Evolutionary conservation across 2,797 vertebrate genomes (phyloP).

Genomic region (Euthynnus affinis): DNA sequence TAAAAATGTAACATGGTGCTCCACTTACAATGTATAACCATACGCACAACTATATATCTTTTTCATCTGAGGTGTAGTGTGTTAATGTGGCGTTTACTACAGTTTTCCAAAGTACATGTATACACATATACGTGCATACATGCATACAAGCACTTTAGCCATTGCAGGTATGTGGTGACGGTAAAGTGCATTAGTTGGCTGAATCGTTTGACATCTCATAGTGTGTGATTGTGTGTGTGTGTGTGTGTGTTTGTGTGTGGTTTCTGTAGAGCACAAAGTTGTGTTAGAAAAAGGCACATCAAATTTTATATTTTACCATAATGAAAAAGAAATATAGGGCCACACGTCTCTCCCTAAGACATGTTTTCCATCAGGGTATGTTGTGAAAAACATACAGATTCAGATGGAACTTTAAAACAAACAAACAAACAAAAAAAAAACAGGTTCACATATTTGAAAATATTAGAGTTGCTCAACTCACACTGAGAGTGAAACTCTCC

Average conservation of each 20-base stretch:
- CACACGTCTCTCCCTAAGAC: neutral
- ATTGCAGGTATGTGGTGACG: too few relatives aligned
- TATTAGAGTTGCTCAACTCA: constrained; percentile 54
- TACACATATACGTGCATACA: too few relatives aligned
- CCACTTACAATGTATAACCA: too few relatives aligned
- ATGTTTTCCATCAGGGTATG: too few relatives aligned
- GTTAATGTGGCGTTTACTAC: too few relatives aligned
- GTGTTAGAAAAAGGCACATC: neutral
- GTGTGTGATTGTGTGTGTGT: neutral
- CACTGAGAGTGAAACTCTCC: constrained; percentile 52
- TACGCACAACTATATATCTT: too few relatives aligned
- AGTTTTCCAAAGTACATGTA: too few relatives aligned
- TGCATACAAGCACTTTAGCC: too few relatives aligned
- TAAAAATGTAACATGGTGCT: too few relatives aligned
- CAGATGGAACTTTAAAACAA: neutral
- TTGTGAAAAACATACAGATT: constrained; percentile 10
- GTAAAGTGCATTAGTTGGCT: too few relatives aligned
- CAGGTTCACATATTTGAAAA: constrained; percentile 33
- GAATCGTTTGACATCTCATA: too few relatives aligned
- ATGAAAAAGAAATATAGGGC: neutral
- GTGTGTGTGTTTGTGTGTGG: neutral
- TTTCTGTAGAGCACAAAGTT: neutral
- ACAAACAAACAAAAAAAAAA: constrained; percentile 18
- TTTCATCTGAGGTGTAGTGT: too few relatives aligned
- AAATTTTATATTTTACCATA: constrained; percentile 8